A percentile compares a stretch with the other conserved stretches of the same genome.
phyloP scores from a whole-genome alignment of 2,888 invertebrate genomes.

The Julus scandinavius region DNA sequence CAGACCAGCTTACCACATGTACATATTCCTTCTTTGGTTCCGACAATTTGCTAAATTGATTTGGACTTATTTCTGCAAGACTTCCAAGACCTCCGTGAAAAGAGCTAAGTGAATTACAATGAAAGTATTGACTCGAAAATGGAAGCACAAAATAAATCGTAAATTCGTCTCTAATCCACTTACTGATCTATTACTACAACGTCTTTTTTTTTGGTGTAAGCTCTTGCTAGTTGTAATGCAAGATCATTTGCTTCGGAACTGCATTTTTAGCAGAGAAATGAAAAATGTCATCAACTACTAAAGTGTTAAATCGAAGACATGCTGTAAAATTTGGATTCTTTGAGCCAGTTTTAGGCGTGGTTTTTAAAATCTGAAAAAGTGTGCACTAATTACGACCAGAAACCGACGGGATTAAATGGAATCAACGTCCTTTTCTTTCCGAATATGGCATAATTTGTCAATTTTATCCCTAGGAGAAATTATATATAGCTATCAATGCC shows the following conservation, averaged over 20 bases:
- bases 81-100: conserved; percentile 35
- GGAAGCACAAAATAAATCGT: background rate
- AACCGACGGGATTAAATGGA: too few species aligned
- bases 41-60: background rate
- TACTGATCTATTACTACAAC: background rate
- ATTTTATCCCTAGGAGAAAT: too few species aligned
- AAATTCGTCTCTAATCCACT: background rate
- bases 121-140: background rate
- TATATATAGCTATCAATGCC: too few species aligned
- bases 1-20: conserved; percentile 15
- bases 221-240: conserved; percentile 28
- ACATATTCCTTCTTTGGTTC: conserved; percentile 2
- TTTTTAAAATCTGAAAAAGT: too few species aligned
- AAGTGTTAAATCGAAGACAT: background rate
- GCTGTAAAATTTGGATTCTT: too few species aligned
- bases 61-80: conserved; percentile 19
- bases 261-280: background rate
- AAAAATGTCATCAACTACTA: background rate
- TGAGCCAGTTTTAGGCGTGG: too few species aligned
- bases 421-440: too few species aligned
- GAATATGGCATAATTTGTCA: too few species aligned
- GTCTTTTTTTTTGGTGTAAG: conserved; percentile 13
- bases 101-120: conserved; percentile 2
- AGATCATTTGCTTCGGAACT: conserved; percentile 47
- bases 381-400: too few species aligned